Percentiles rank a stretch among this genome's conserved stretches.
phyloP scores from a whole-genome alignment of 23 tunicate species.

The Ascidia mentula region DNA sequence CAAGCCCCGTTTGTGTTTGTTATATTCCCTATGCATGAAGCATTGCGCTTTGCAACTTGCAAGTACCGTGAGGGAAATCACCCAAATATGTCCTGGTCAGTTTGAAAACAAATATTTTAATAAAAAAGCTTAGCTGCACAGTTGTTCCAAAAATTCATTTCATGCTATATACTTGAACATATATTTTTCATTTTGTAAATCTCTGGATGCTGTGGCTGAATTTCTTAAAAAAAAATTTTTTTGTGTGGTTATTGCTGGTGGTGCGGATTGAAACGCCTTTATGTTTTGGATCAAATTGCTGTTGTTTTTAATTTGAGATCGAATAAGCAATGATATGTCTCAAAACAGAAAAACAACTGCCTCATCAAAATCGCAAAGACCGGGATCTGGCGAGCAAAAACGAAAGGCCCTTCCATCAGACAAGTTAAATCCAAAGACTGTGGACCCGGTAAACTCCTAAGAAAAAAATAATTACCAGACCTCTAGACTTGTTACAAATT shows the following conservation, averaged over 20 bases:
- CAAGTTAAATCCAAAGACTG: constrained; percentile 51
- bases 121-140: no score
- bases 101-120: no score
- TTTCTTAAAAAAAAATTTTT: no score
- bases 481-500: not conserved
- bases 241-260: not conserved
- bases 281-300: no score
- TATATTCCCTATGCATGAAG: no score
- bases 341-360: not conserved
- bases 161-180: no score
- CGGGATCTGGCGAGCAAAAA: constrained; percentile 14
- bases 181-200: no score
- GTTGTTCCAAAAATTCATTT: no score
- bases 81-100: not conserved
- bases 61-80: not conserved
- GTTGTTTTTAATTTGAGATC: not conserved
- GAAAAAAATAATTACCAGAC: not conserved
- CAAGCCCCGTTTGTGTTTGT: no score
- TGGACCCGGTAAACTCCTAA: constrained; percentile 42
- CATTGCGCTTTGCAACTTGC: no score
- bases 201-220: not conserved
- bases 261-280: not conserved
- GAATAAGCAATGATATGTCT: not conserved
- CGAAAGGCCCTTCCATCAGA: constrained; percentile 48
- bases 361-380: not conserved